Base-by-base conservation (phyloP, 30 jellyfish, hydroid and myxozoan species). In the Chrysaora quinquecirrha region DNA sequence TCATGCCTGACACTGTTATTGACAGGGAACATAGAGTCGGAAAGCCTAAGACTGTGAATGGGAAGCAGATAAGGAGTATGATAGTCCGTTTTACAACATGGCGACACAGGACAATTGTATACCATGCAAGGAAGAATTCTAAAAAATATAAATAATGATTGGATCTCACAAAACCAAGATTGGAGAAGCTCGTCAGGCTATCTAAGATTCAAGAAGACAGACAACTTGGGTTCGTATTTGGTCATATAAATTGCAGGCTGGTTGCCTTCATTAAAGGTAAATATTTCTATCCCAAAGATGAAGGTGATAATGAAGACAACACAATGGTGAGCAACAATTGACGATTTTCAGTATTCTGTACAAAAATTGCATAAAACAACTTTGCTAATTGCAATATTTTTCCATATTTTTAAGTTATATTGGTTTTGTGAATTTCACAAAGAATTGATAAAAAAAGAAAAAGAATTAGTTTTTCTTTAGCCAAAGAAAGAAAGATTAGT, bases 131-230 rank as follows among this genome's bases (percentile, higher is more conserved):
- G 78, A 65, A 65, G 27, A 65, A 65, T 65, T 65, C 78, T 65
- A 65, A 65, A 65, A 65, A 30, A 65, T 25, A 65, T 28, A 65
- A 65, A 65, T 28, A 3, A 27, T 65, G 52, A 65, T 65, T 65
- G 60, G 62, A 65, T 65, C 78, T 65, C 66, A 65, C 83, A 43
- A 71, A 71, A 22, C 83, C 83, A 71, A 71, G 83, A 70, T 70
- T 70, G 82, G 82, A 70, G 82, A 70, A 70, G 82, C 82, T 70
- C 82, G 82, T 70, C 82, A 70, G 33, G 82, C 72, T 70, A 70
- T 70, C 82, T 34, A 70, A 70, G 34, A 70, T 70, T 70, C 68
- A 27, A 70, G 64, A 70, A 70, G 67, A 33, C 73, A 70, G 67
- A 70, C 64, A 34, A 70, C 82, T 70, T 70, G 82, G 68, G 28